A percentile compares a stretch with the other conserved stretches of the same genome.
Conservation (phyloP, 2,888 invertebrate species). For the Mesodorylaimus sp. region DNA sequence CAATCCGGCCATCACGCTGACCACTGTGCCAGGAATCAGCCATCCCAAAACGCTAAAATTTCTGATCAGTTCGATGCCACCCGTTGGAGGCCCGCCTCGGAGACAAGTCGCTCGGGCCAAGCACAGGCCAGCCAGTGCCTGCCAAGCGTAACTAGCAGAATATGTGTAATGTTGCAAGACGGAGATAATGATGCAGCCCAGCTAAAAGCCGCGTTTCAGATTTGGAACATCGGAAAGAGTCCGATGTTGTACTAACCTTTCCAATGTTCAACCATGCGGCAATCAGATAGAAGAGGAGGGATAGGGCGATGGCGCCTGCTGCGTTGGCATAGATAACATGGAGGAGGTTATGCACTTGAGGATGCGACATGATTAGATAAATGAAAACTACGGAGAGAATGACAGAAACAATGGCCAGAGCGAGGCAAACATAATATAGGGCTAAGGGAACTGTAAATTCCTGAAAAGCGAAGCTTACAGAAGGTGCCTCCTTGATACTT, state of each 20-base stretch:
- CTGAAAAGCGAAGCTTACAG: not conserved
- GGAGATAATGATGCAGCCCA: conserved; percentile 11
- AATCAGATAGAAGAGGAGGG: conserved; percentile 11
- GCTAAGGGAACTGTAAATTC: no score
- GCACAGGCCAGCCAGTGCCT: no score
- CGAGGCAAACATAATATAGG: not conserved
- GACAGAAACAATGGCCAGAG: not conserved
- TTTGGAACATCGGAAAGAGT: not conserved
- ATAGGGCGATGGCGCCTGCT: conserved; percentile 12
- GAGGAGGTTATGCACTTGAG: conserved; percentile 10
- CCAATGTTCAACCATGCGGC: not conserved
- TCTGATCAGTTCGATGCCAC: no score
- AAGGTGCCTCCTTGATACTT: not conserved
- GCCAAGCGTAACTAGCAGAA: conserved; percentile 11
- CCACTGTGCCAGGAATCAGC: no score
- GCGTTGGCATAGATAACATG: conserved; percentile 13
- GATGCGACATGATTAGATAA: not conserved
- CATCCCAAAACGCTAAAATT: no score
- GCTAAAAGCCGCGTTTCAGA: conserved; percentile 5
- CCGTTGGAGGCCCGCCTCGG: no score
- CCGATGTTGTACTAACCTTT: not conserved
- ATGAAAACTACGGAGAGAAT: not conserved
- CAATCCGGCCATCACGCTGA: no score
- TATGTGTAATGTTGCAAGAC: conserved; percentile 13
- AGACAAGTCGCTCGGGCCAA: no score